phyloP scores from a whole-genome alignment of 2,113 vertebrate species.

The Colius striatus region DNA sequence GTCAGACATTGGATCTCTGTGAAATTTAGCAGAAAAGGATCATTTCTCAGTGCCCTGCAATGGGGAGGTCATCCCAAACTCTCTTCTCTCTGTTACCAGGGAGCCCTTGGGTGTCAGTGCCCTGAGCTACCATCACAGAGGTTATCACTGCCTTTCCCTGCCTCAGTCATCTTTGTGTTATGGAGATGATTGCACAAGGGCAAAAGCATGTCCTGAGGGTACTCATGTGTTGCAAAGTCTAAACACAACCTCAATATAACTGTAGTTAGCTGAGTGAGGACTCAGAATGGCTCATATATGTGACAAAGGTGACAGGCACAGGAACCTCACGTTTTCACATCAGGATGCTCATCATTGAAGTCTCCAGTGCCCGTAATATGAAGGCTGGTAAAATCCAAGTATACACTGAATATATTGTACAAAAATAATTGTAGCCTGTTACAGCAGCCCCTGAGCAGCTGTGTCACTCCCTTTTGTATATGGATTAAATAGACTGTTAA shows the following conservation, averaged over 20 bases:
- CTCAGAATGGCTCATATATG: fast-evolving
- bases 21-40: background rate
- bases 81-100: background rate
- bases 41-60: background rate
- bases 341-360: background rate
- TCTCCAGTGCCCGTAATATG: background rate
- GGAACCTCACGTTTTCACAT: background rate
- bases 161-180: background rate
- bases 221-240: background rate
- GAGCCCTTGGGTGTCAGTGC: fast-evolving
- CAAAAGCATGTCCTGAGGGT: background rate
- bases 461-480: background rate
- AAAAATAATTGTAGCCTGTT: background rate
- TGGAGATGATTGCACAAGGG: fast-evolving
- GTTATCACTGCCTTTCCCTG: background rate
- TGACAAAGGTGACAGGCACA: fast-evolving
- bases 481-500: constrained; percentile 49
- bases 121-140: background rate
- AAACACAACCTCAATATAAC: background rate
- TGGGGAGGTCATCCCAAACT: background rate
- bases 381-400: background rate
- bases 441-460: background rate
- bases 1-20: background rate
- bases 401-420: background rate
- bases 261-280: background rate